Evolutionary conservation across 2,888 invertebrate genomes (phyloP), one percentile per base, ranked within the genome.

Genomic region (Pinctada fucata): DNA sequence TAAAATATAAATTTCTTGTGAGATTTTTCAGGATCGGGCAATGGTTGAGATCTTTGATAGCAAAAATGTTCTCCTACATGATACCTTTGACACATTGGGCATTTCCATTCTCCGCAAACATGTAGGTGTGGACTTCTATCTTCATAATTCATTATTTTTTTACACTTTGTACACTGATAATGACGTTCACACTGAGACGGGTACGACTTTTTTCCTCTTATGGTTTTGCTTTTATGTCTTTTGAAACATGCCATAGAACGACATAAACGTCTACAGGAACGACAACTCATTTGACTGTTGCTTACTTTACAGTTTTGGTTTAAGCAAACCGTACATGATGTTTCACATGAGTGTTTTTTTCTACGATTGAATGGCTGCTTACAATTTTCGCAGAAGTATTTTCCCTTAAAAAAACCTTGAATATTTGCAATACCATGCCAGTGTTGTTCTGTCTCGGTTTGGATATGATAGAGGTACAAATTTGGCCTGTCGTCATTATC

Each of bases 21-120:
- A 16, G 16, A 10, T 70, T 48, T 3, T 48, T 16, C 50, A 49
- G 48, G 45, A 49, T 50, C 50, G 70, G 49, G n/a, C 50, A 48
- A 48, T 48, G 50, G 4, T 65, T 65, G n/a, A n/a, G n/a, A 31
- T 65, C 74, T 50, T 70, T 70, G 16, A 48, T 50, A 49, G 50
- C 70, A 16, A 49, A 50, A 16, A 49, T 70, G 70, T 70, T 45
- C 50, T 49, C 70, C 70, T 70, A 70, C 70, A 16, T 70, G 70
- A 16, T 70, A 70, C 50, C 50, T 50, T 13, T 48, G 13, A 49
- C 70, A 70, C 48, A 13, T 70, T 48, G 70, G 16, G 49, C 70
- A 70, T 50, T 70, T 48, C 70, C 70, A 70, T 50, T 70, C 70
- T 10, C 70, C 70, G 50, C 70, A 70, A 16, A 70, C 70, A 50